These are phyloP conservation scores for Odobenus rosmarus DNA, from an alignment of 2,113 vertebrate genomes.

Conservation along the genomic window DNA sequence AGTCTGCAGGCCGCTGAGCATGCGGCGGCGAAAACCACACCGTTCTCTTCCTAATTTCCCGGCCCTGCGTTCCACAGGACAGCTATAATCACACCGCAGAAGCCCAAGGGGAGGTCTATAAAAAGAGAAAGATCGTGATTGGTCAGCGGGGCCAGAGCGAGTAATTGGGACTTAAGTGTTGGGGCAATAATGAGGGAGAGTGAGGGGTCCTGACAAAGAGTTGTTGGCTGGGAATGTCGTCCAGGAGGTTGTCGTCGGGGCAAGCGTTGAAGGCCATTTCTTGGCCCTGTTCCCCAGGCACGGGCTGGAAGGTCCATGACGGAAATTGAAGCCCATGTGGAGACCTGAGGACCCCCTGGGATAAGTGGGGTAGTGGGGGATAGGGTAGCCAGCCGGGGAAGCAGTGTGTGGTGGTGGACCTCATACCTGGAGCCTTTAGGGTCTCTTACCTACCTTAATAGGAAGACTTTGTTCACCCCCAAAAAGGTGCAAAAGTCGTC, in stretches of 20 bases:
- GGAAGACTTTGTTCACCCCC: background rate
- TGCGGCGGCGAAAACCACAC: background rate
- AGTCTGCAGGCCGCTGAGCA: accelerated
- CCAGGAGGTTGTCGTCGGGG: background rate
- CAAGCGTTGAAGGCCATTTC: background rate
- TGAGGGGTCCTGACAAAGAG: background rate
- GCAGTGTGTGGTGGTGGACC: background rate
- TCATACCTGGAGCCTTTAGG: background rate
- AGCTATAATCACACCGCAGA: background rate
- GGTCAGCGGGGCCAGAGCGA: background rate
- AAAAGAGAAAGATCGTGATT: background rate
- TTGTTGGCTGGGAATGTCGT: background rate
- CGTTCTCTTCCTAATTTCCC: background rate
- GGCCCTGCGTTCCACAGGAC: too few species aligned
- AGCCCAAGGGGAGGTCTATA: background rate
- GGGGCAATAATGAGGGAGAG: background rate
- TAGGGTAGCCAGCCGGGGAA: background rate
- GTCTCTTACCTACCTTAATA: background rate
- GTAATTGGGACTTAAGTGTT: background rate
- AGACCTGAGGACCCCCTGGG: background rate
- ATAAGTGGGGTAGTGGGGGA: background rate
- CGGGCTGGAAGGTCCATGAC: background rate
- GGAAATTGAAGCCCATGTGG: background rate
- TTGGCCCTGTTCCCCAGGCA: background rate
- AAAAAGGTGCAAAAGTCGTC: background rate